A percentile compares a stretch with the other conserved stretches of the same genome.
Evolutionary conservation across 2,113 vertebrate genomes (phyloP).

Genomic region (Pterophyllum scalare): DNA sequence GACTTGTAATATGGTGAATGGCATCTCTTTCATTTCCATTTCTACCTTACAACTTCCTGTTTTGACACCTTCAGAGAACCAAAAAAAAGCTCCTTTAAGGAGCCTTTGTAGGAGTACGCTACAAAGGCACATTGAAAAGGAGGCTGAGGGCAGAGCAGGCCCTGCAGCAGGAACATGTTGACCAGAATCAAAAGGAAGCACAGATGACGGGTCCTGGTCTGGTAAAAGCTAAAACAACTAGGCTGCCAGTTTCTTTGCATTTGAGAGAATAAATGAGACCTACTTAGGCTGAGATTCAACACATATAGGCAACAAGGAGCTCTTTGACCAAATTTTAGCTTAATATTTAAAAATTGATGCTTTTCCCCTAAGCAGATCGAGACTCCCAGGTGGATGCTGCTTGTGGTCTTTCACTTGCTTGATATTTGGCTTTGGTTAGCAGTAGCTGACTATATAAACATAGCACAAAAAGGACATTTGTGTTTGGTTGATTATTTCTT

Average conservation of each 20-base stretch:
- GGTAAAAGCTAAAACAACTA: neutral
- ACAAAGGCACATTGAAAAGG: neutral
- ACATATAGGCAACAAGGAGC: too few species aligned
- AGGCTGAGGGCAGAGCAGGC: neutral
- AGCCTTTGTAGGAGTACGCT: too few species aligned
- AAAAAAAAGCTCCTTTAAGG: neutral
- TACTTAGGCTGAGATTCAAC: neutral
- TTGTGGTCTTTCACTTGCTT: neutral
- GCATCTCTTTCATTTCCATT: neutral
- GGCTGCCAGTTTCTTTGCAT: neutral
- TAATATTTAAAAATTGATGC: neutral
- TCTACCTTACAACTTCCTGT: neutral
- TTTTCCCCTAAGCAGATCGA: neutral
- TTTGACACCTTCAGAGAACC: neutral
- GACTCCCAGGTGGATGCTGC: neutral
- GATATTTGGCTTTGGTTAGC: neutral
- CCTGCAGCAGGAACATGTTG: neutral
- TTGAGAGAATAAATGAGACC: neutral
- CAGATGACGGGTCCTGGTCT: neutral
- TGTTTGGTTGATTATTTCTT: too few species aligned
- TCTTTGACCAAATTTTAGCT: too few species aligned
- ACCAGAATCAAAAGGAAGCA: neutral
- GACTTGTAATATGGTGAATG: too few species aligned
- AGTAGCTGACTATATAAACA: neutral
- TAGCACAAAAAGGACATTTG: too few species aligned